Conservation (phyloP, 2,888 invertebrate genomes). For the Lepidocyrtinus sp. region DNA sequence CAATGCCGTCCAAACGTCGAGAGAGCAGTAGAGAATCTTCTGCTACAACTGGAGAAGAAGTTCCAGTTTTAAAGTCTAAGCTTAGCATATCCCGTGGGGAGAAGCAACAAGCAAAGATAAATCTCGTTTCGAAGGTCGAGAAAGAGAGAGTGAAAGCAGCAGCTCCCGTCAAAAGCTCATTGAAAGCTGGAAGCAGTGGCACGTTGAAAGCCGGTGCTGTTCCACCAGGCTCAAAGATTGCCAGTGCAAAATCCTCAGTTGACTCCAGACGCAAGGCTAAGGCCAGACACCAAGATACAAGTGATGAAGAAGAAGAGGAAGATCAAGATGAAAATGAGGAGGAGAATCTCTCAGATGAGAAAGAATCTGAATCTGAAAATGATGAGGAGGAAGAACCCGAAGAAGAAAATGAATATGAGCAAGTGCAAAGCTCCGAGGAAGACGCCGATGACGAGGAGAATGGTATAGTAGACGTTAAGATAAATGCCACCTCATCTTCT, state of each 20-base stretch:
- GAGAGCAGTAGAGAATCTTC: slow-evolving; percentile 17
- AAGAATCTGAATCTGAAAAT: too few relatives aligned
- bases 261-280: neutral
- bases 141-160: slow-evolving; percentile 48
- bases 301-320: slow-evolving; percentile 61
- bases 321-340: slow-evolving; percentile 33
- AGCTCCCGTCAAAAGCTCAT: slow-evolving; percentile 22
- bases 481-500: slow-evolving; percentile 14
- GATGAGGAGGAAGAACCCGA: slow-evolving; percentile 35
- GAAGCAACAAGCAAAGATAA: slow-evolving; percentile 61
- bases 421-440: slow-evolving; percentile 31
- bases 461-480: slow-evolving; percentile 42
- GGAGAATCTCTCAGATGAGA: slow-evolving; percentile 33
- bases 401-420: neutral
- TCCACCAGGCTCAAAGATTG: slow-evolving; percentile 32
- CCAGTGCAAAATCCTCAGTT: slow-evolving; percentile 1
- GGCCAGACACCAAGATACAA: slow-evolving; percentile 48
- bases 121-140: slow-evolving; percentile 55
- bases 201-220: slow-evolving; percentile 43
- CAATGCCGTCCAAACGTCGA: slow-evolving; percentile 12
- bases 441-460: slow-evolving; percentile 51
- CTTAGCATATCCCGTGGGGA: slow-evolving; percentile 66
- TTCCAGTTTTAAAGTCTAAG: slow-evolving; percentile 67
- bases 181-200: slow-evolving; percentile 47
- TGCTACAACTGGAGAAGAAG: slow-evolving; percentile 34